Percentiles rank a stretch among this genome's conserved stretches.
Evolutionary conservation across 2,113 vertebrate genomes (phyloP).

Genomic region (Chlorodrepanis virens): DNA sequence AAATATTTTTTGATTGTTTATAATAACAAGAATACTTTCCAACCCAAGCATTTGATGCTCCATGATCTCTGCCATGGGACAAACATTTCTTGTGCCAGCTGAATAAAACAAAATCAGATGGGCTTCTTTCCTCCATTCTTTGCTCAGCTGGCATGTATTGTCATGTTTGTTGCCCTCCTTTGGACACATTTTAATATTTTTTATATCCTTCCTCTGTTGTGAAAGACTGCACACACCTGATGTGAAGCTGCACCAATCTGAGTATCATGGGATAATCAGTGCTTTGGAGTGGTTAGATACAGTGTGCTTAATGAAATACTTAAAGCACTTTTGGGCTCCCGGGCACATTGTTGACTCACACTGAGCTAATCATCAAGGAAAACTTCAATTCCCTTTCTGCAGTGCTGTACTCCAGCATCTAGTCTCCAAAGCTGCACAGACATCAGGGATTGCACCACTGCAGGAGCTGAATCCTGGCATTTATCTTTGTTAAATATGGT

Average conservation of each 20-base stretch:
- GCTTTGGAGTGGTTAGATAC: not conserved
- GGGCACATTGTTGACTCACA: not conserved
- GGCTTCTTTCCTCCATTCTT: not conserved
- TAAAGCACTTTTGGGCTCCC: not conserved
- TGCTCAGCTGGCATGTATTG: not conserved
- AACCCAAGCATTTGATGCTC: not conserved
- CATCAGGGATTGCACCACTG: not conserved
- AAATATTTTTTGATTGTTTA: not conserved
- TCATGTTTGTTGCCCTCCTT: not conserved
- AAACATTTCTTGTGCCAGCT: not conserved
- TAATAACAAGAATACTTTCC: not conserved
- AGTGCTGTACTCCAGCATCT: not conserved
- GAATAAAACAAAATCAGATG: not conserved
- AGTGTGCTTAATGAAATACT: not conserved
- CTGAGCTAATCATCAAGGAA: not conserved
- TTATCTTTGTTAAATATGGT: not conserved
- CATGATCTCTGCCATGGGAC: not conserved
- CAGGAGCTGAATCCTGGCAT: not conserved
- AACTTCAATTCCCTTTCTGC: not conserved
- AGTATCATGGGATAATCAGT: not conserved
- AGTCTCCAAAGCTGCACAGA: not conserved
- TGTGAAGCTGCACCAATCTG: not conserved
- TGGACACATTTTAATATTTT: not conserved
- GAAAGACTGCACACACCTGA: not conserved
- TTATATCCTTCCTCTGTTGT: not conserved